These are phyloP conservation scores for Rhinolophus sinicus DNA, from an alignment of 2,113 vertebrate genomes.

Conservation along the genomic window DNA sequence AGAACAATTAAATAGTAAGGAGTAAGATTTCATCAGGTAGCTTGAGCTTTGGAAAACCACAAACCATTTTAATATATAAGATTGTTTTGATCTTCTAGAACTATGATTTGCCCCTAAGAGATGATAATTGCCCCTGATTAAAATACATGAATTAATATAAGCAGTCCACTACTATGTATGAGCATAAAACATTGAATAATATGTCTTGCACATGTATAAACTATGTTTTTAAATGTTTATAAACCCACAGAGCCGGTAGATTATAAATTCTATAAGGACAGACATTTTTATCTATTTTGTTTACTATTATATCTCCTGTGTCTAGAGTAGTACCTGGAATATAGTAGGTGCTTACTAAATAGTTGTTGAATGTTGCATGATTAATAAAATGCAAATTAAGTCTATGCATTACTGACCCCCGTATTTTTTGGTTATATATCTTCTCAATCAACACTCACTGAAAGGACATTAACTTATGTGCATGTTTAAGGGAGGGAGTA, in stretches of 20 bases:
- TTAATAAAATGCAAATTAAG: neutral
- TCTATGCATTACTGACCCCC: neutral
- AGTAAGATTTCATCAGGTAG: neutral
- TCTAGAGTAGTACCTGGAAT: neutral
- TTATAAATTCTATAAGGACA: neutral
- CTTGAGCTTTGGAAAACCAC: neutral
- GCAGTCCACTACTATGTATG: neutral
- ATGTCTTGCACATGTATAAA: neutral
- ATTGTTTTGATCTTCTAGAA: neutral
- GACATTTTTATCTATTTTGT: neutral
- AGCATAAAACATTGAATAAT: neutral
- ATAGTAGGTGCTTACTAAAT: neutral
- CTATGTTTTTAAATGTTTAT: neutral
- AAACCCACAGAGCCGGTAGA: neutral
- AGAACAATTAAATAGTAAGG: neutral
- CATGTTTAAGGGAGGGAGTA: neutral
- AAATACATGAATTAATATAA: neutral
- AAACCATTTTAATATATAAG: neutral
- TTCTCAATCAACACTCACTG: neutral
- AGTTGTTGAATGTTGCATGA: neutral
- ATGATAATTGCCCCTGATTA: neutral
- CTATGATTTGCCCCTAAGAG: neutral
- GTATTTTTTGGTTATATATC: neutral
- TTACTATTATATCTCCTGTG: neutral
- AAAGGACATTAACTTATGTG: neutral